Conservation (phyloP, 2,113 vertebrate genomes). For the Motacilla tschutschensis region DNA sequence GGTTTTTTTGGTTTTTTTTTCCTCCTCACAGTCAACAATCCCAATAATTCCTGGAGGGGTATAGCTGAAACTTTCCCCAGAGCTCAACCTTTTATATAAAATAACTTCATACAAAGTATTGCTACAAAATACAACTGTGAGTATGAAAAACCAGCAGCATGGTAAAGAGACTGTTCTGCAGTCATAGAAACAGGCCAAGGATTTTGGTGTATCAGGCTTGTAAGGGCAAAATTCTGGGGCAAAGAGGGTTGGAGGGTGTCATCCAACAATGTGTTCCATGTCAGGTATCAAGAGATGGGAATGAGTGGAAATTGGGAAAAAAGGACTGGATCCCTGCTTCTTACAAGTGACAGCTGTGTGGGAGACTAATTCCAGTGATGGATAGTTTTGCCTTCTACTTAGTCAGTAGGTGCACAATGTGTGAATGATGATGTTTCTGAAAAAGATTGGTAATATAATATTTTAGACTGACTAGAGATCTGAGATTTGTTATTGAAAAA, state of each 20-base stretch:
- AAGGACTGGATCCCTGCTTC: background rate
- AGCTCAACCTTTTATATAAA: constrained; percentile 26
- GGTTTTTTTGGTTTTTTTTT: background rate
- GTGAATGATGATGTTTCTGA: constrained; percentile 26
- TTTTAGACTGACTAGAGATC: background rate
- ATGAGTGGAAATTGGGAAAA: background rate
- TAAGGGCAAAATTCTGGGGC: background rate
- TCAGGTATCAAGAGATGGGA: background rate
- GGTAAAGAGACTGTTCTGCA: background rate
- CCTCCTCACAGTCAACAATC: background rate
- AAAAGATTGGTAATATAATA: background rate
- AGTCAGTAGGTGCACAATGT: background rate
- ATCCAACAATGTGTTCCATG: background rate
- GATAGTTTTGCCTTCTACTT: background rate
- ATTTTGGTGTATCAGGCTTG: background rate
- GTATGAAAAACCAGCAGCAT: background rate
- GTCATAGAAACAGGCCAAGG: background rate
- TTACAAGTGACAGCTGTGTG: background rate
- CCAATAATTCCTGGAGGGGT: background rate
- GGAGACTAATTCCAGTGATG: background rate
- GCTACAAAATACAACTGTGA: background rate
- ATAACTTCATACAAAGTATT: background rate
- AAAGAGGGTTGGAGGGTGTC: background rate
- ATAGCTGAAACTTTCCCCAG: constrained; percentile 23
- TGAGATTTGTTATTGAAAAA: background rate